phyloP scores from a whole-genome alignment of 1,140 invertebrate species.

The Venturia canescens region DNA sequence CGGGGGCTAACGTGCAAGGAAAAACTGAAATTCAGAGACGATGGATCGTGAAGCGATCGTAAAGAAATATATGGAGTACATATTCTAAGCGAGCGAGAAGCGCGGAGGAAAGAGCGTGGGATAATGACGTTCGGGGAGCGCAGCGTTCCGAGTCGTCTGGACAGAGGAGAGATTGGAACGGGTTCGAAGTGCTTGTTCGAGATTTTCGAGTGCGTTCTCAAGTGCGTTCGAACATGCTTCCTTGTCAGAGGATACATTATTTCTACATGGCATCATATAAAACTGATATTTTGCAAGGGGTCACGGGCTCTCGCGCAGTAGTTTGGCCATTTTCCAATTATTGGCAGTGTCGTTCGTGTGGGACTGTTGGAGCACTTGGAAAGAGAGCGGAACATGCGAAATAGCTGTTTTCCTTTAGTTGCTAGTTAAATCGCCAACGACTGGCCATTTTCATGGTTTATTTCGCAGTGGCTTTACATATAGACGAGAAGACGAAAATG shows the following conservation, averaged over 20 bases:
- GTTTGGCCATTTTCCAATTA: background rate
- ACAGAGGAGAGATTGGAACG: slow-evolving; percentile 1
- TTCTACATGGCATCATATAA: background rate
- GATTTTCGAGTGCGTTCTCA: slow-evolving; percentile 66
- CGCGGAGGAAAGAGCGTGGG: background rate
- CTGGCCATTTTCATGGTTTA: background rate
- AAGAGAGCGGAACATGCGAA: background rate
- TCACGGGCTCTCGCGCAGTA: no score
- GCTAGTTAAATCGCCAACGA: background rate
- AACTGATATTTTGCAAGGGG: no score
- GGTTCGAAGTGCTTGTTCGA: slow-evolving; percentile 63
- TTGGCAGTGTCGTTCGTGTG: slow-evolving; percentile 10
- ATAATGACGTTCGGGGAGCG: background rate
- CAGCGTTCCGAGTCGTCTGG: background rate
- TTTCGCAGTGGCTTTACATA: background rate
- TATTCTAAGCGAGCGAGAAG: background rate
- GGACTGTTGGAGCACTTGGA: background rate
- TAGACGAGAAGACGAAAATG: background rate
- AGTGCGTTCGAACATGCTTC: slow-evolving; percentile 60
- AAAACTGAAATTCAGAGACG: background rate
- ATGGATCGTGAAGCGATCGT: background rate
- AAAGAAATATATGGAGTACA: background rate
- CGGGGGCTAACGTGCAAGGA: no score
- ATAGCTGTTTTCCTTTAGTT: background rate
- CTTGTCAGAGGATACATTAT: slow-evolving; percentile 41